phyloP scores from a whole-genome alignment of 2,797 vertebrate genomes.

The Sebastes nivosus region DNA sequence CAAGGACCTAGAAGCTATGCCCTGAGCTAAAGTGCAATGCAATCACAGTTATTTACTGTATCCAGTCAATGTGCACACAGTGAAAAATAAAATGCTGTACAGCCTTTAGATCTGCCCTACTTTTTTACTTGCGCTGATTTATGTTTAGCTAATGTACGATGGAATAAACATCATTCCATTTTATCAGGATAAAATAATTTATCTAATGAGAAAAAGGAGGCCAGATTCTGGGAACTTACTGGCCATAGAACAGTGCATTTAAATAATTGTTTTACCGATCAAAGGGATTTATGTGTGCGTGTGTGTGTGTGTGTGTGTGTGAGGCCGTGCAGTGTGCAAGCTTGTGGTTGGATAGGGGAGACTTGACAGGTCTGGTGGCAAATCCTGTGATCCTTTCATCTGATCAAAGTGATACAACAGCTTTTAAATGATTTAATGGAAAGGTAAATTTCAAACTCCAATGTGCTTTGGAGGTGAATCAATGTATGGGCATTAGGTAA shows the following conservation, averaged over 20 bases:
- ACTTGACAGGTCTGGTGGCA: conserved; percentile 70
- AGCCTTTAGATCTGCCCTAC: conserved; percentile 46
- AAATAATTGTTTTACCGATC: conserved; percentile 84
- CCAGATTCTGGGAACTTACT: conserved; percentile 62
- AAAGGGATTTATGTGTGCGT: conserved; percentile 72
- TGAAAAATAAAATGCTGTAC: conserved; percentile 21
- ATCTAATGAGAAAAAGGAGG: conserved; percentile 74
- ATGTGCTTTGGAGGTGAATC: conserved; percentile 36
- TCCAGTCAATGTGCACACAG: background rate
- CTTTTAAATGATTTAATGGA: conserved; percentile 82
- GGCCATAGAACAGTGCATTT: conserved; percentile 77
- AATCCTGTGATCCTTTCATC: conserved; percentile 83
- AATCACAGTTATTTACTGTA: conserved; percentile 20
- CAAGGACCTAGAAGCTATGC: background rate
- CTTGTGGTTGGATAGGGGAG: conserved; percentile 44
- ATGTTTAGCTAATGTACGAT: conserved; percentile 61
- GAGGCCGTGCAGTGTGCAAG: conserved; percentile 42
- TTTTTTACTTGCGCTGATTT: conserved; percentile 51
- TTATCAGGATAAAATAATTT: conserved; percentile 77
- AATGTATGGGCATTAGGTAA: conserved; percentile 13
- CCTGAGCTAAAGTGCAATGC: conserved; percentile 7
- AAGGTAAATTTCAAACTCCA: conserved; percentile 58
- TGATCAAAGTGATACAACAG: conserved; percentile 83
- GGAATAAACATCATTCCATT: conserved; percentile 63
- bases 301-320: background rate